Evolutionary conservation across 2,888 invertebrate species (phyloP), one percentile per base, ranked within the genome.

Genomic region (Pinctada fucata): DNA sequence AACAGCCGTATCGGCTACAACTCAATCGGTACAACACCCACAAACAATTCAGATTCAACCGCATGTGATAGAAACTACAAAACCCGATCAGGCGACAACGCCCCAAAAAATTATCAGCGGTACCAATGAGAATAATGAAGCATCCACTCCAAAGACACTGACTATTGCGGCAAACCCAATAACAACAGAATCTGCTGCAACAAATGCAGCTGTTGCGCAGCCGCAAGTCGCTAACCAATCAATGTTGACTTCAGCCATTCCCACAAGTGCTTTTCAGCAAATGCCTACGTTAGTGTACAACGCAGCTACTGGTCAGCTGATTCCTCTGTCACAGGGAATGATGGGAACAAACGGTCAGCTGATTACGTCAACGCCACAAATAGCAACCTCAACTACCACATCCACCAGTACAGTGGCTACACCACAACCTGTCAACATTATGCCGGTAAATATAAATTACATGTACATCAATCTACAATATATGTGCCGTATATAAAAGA

Each of bases 271-370:
- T 48, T 80, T 87, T 52, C 86, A 82, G 52, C 86, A 83, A 67
- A 65, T 84, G 47, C 85, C 88, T n/a, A 85, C 88, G 67, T 70
- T 88, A 1, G 85, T 88, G 5, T 85, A 86, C 50, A 86, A 85
- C 67, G 85, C 87, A 13, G 87, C 85, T n/a, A 83, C 82, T 64
- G 82, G 84, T 65, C 87, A 88, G 66, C 82, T 88, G 5, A 79
- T 88, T 16, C 80, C 86, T 2, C 81, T 85, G 0, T 84, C 86
- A 3, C 85, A 85, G 73, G 52, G 79, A 8, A 78, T 67, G 63
- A 75, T 76, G 8, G 58, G 58, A 10, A 83, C 79, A 51, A 80
- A 79, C 68, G 82, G 80, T 31, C 79, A 80, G 49, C 82, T 82
- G 68, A 79, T 86, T 2, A 75, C 86, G 16, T 85, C 88, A 5